Percentiles rank a stretch among this genome's conserved stretches.
Conservation (phyloP, 2,113 vertebrate genomes). For the Periophthalmodon schlosseri region DNA sequence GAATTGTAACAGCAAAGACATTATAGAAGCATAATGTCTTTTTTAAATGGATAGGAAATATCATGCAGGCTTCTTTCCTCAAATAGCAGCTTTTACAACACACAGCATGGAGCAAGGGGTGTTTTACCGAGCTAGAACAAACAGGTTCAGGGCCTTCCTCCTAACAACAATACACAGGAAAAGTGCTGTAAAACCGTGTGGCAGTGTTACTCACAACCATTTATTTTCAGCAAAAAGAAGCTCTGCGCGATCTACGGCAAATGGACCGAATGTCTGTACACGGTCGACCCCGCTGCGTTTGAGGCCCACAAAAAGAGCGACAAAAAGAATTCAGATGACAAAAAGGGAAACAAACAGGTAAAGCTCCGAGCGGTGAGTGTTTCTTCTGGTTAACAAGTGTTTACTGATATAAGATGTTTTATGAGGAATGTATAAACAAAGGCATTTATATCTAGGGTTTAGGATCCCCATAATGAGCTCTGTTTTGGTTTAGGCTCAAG, state of each 20-base stretch:
- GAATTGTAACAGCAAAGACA: no score
- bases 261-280: constrained; percentile 96
- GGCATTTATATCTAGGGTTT: no score
- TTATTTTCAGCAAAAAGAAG: constrained; percentile 90
- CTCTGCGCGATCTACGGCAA: constrained; percentile 93
- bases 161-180: not conserved
- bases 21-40: no score
- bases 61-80: not conserved
- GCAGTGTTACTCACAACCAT: not conserved
- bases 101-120: not conserved
- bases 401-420: not conserved
- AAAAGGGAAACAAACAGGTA: constrained; percentile 90
- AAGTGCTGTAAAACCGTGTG: not conserved
- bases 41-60: not conserved
- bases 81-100: not conserved
- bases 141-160: not conserved
- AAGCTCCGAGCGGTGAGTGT: not conserved
- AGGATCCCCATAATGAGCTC: no score
- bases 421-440: not conserved
- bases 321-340: constrained; percentile 89
- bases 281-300: constrained; percentile 82
- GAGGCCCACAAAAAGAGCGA: constrained; percentile 92
- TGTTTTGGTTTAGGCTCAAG: no score
- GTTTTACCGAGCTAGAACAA: not conserved
- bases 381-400: not conserved